phyloP scores from a whole-genome alignment of 2,113 vertebrate species.

The Pleuronectes platessa region DNA sequence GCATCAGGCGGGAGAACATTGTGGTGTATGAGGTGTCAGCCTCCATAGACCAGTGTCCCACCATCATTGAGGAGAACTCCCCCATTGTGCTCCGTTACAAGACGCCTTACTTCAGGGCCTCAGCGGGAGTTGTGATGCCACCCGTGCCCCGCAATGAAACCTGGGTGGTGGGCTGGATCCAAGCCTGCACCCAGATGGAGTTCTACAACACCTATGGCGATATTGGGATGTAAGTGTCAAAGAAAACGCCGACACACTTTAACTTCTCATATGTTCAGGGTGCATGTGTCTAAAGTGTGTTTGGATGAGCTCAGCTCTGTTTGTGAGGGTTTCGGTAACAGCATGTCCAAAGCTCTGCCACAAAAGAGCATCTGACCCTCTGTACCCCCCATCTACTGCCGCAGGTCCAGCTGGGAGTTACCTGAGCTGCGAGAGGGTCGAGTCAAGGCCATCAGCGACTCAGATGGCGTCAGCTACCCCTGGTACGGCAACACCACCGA shows the following conservation, averaged over 20 bases:
- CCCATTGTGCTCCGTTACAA: slow-evolving; percentile 98
- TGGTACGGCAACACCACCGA: slow-evolving; percentile 99
- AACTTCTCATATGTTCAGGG: slow-evolving; percentile 2
- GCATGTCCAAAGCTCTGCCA: background rate
- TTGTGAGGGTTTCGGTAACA: background rate
- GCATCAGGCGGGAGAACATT: slow-evolving; percentile 96
- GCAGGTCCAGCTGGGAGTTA: slow-evolving; percentile 98
- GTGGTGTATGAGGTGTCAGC: slow-evolving; percentile 96
- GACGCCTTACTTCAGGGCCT: slow-evolving; percentile 98
- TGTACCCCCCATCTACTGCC: slow-evolving; percentile 22
- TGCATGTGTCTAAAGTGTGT: slow-evolving; percentile 1
- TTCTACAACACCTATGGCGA: slow-evolving; percentile 99
- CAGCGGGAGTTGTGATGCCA: slow-evolving; percentile 94
- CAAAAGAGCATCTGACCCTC: background rate
- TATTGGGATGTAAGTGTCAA: slow-evolving; percentile 90
- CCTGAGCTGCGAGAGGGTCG: slow-evolving; percentile 94
- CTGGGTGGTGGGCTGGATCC: slow-evolving; percentile 99
- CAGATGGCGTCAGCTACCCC: slow-evolving; percentile 97
- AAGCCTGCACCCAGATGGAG: slow-evolving; percentile 99
- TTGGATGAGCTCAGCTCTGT: slow-evolving; percentile 2
- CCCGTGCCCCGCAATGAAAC: slow-evolving; percentile 95
- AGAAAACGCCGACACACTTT: background rate
- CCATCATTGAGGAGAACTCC: slow-evolving; percentile 96
- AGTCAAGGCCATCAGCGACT: slow-evolving; percentile 98
- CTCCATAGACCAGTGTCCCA: slow-evolving; percentile 95